Evolutionary conservation across 2,797 vertebrate species (phyloP).

Genomic region (Meda fulgida): DNA sequence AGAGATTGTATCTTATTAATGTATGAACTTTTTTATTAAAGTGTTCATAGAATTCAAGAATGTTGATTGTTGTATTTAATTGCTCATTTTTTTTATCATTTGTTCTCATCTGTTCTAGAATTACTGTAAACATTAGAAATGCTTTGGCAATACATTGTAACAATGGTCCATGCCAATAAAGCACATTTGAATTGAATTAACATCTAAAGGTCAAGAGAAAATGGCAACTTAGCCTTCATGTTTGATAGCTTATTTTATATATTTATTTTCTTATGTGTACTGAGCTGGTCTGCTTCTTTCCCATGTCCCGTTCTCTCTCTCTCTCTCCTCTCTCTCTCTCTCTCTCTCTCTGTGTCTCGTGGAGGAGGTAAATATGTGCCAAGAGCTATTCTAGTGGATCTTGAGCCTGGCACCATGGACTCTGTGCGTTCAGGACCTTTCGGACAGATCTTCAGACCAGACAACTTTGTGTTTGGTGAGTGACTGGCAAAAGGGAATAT

Average conservation of each 20-base stretch:
- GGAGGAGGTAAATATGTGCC: constrained; percentile 97
- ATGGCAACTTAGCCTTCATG: background rate
- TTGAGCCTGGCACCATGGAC: constrained; percentile 98
- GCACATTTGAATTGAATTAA: background rate
- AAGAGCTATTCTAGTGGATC: constrained; percentile 93
- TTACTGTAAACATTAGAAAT: background rate
- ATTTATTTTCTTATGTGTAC: constrained; percentile 27
- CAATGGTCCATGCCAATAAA: background rate
- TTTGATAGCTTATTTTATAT: background rate
- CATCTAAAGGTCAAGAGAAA: background rate
- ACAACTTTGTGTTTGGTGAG: constrained; percentile 98
- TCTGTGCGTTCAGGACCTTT: constrained; percentile 96
- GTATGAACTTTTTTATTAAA: no score
- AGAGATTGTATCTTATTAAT: background rate
- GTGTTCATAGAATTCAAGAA: background rate
- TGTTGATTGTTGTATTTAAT: background rate
- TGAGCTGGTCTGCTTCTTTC: constrained; percentile 60
- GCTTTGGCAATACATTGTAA: background rate
- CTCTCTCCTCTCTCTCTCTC: background rate
- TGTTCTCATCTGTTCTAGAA: background rate
- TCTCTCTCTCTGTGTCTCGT: constrained; percentile 49
- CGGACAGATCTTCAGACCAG: constrained; percentile 96
- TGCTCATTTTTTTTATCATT: background rate
- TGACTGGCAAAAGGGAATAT: constrained; percentile 25
- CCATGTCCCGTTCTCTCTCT: background rate